A percentile compares a stretch with the other conserved stretches of the same genome.
These are phyloP conservation scores for Diaprepes abbreviatus DNA, from an alignment of 2,888 invertebrate genomes.

Conservation along the genomic window DNA sequence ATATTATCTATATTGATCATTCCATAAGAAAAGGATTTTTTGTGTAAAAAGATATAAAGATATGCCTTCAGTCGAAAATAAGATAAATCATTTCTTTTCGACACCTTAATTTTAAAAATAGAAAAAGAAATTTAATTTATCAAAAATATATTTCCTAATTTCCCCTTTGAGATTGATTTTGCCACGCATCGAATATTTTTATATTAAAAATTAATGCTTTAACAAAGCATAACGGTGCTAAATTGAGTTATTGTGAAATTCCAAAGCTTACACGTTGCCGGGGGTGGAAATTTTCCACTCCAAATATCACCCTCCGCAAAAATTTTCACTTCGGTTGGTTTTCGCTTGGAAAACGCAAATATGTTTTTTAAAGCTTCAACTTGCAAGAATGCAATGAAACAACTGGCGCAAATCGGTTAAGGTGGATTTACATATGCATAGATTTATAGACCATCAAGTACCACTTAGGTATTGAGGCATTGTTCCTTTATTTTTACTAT, in stretches of 20 bases:
- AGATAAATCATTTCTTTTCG: slow-evolving; percentile 6
- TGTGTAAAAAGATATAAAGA: too few species aligned
- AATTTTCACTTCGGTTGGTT: slow-evolving; percentile 41
- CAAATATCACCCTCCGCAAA: slow-evolving; percentile 39
- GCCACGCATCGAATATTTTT: slow-evolving; percentile 32
- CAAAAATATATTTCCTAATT: slow-evolving; percentile 30
- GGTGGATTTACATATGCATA: too few species aligned
- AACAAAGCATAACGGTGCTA: slow-evolving; percentile 39
- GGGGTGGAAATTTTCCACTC: slow-evolving; percentile 45
- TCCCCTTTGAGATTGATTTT: slow-evolving; percentile 32
- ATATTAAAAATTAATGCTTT: slow-evolving; percentile 47
- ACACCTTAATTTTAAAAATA: background rate
- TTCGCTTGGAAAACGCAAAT: slow-evolving; percentile 32
- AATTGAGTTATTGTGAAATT: slow-evolving; percentile 48
- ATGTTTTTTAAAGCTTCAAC: slow-evolving; percentile 20
- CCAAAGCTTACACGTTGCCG: slow-evolving; percentile 37
- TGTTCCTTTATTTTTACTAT: too few species aligned
- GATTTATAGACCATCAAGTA: too few species aligned
- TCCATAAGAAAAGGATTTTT: too few species aligned
- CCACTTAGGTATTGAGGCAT: too few species aligned
- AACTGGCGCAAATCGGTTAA: background rate
- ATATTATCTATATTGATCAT: too few species aligned
- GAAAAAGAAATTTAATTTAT: slow-evolving; percentile 19
- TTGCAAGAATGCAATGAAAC: slow-evolving; percentile 24
- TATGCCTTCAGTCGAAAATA: too few species aligned